Evolutionary conservation across 1,140 invertebrate species (phyloP).

Genomic region (Druon quercuslanigerum): DNA sequence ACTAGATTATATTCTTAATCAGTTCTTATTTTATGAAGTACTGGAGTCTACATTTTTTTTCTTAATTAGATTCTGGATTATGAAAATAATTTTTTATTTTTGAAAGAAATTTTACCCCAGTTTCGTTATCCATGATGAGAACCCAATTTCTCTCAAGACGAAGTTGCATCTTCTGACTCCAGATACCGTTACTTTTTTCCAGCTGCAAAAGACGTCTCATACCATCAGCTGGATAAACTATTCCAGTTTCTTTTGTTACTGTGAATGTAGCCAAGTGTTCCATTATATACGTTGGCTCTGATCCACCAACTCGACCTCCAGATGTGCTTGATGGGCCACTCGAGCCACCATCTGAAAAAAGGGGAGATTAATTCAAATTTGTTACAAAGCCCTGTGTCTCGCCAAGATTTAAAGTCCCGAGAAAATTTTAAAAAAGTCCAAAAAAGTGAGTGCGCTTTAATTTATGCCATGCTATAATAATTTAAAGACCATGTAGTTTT

Average conservation of each 20-base stretch:
- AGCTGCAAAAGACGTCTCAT: constrained; percentile 95
- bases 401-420: not conserved
- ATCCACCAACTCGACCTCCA: constrained; percentile 60
- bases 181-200: constrained; percentile 98
- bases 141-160: constrained; percentile 92
- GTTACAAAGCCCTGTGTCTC: not conserved
- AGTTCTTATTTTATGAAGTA: no score
- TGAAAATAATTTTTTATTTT: constrained; percentile 10
- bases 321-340: constrained; percentile 62
- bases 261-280: constrained; percentile 99
- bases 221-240: constrained; percentile 94
- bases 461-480: no score
- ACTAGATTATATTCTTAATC: no score
- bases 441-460: not conserved
- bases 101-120: constrained; percentile 84
- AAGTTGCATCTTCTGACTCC: constrained; percentile 98
- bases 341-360: constrained; percentile 59
- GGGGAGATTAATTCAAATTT: constrained; percentile 16
- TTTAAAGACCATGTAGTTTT: no score
- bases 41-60: no score
- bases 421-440: constrained; percentile 5
- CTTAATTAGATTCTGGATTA: not conserved
- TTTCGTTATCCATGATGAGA: constrained; percentile 97
- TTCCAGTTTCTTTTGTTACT: constrained; percentile 90
- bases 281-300: constrained; percentile 88